phyloP scores from a whole-genome alignment of 2,888 invertebrate species.

The Parochlus steinenii region DNA sequence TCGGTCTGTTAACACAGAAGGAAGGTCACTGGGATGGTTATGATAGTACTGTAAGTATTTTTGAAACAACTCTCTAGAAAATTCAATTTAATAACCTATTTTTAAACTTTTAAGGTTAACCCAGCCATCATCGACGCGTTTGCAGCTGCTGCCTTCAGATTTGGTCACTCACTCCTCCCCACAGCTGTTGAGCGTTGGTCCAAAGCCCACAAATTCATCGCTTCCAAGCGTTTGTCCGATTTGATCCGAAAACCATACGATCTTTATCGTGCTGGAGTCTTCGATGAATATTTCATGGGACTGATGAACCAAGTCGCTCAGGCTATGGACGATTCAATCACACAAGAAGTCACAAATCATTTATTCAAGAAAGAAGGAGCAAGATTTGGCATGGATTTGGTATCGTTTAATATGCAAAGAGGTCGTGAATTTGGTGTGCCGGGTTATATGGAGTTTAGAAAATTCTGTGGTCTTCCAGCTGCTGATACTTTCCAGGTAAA shows the following conservation, averaged over 20 bases:
- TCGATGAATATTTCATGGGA: conserved; percentile 86
- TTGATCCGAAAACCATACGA: conserved; percentile 79
- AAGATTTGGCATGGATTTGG: conserved; percentile 70
- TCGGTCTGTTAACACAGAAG: conserved; percentile 67
- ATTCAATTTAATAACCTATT: conserved; percentile 15
- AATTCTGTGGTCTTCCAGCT: conserved; percentile 72
- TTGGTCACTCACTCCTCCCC: conserved; percentile 78
- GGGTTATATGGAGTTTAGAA: conserved; percentile 84
- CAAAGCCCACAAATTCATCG: conserved; percentile 87
- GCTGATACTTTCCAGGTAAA: conserved; percentile 54
- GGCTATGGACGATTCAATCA: conserved; percentile 89
- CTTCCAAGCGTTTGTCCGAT: conserved; percentile 75
- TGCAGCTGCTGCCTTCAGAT: conserved; percentile 82
- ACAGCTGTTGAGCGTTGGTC: conserved; percentile 89
- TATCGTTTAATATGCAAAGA: conserved; percentile 85
- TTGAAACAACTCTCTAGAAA: conserved; percentile 3
- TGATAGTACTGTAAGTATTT: not conserved
- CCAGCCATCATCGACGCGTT: conserved; percentile 80
- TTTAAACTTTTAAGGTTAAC: conserved; percentile 63
- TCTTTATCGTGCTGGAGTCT: conserved; percentile 73
- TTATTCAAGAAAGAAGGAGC: conserved; percentile 69
- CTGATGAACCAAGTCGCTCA: conserved; percentile 87
- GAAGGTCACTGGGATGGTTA: conserved; percentile 38
- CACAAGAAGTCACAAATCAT: conserved; percentile 80
- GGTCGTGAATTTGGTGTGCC: conserved; percentile 84